Conservation (phyloP, 2,113 vertebrate genomes). For the Psittacara wagleri region DNA sequence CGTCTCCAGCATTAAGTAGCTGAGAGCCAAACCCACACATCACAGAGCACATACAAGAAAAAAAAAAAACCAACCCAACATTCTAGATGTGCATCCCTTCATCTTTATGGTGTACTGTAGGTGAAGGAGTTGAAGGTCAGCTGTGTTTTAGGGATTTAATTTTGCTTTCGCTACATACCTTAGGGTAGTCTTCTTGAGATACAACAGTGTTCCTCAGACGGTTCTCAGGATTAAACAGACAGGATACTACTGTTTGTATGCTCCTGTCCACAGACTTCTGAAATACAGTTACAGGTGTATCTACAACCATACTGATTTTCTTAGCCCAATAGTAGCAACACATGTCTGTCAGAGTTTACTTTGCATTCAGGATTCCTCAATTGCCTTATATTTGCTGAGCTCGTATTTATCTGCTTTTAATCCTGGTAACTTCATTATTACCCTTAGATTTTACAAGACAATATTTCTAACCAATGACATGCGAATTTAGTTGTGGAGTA, state of each 20-base stretch:
- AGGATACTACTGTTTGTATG: constrained; percentile 79
- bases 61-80: background rate
- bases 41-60: background rate
- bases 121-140: background rate
- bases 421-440: background rate
- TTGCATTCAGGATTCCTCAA: background rate
- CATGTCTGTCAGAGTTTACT: background rate
- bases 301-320: background rate
- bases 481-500: background rate
- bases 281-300: constrained; percentile 58
- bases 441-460: background rate
- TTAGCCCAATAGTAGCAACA: background rate
- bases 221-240: constrained; percentile 74
- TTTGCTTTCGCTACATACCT: constrained; percentile 64
- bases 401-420: background rate
- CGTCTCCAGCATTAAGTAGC: background rate
- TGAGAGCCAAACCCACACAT: background rate
- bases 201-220: constrained; percentile 68
- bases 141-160: background rate
- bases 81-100: background rate
- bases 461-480: background rate
- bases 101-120: background rate
- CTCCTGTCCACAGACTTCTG: constrained; percentile 81
- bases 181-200: constrained; percentile 74
- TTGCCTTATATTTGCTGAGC: background rate